Evolutionary conservation across 2,113 vertebrate genomes (phyloP).

Genomic region (Protomyctophum bolini): DNA sequence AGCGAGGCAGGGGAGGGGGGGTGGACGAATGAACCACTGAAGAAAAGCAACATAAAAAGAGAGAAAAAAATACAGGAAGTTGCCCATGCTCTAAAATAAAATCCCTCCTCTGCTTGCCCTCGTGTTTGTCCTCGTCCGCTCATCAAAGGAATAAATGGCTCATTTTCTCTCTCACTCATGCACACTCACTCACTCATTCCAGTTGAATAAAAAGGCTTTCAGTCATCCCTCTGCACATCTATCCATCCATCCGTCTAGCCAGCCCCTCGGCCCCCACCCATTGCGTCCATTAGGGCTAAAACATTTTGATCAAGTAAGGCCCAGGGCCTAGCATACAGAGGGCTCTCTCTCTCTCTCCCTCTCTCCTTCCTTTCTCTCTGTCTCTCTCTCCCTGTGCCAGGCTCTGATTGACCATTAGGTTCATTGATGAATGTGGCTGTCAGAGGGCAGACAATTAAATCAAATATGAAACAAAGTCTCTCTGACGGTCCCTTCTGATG

Average conservation of each 20-base stretch:
- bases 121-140: constrained; percentile 80
- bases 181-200: constrained; percentile 63
- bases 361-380: constrained; percentile 84
- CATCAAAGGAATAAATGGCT: constrained; percentile 82
- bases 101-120: constrained; percentile 64
- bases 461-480: constrained; percentile 99
- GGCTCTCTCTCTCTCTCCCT: constrained; percentile 75
- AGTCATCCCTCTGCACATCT: constrained; percentile 74
- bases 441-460: constrained; percentile 99
- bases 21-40: constrained; percentile 11
- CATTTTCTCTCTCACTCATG: constrained; percentile 55
- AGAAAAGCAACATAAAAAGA: constrained; percentile 10
- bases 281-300: constrained; percentile 93
- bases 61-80: constrained; percentile 73
- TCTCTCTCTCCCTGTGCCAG: constrained; percentile 88
- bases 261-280: constrained; percentile 68
- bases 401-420: constrained; percentile 99
- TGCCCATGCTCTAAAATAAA: constrained; percentile 66
- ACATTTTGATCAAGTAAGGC: constrained; percentile 96
- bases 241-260: constrained; percentile 65
- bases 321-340: constrained; percentile 80
- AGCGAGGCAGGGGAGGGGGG: constrained; percentile 53
- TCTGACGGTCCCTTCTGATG: constrained; percentile 96
- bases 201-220: constrained; percentile 88
- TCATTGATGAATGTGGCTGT: constrained; percentile 99